Evolutionary conservation across 2,113 vertebrate species (phyloP).

Genomic region (Pithys albifrons): DNA sequence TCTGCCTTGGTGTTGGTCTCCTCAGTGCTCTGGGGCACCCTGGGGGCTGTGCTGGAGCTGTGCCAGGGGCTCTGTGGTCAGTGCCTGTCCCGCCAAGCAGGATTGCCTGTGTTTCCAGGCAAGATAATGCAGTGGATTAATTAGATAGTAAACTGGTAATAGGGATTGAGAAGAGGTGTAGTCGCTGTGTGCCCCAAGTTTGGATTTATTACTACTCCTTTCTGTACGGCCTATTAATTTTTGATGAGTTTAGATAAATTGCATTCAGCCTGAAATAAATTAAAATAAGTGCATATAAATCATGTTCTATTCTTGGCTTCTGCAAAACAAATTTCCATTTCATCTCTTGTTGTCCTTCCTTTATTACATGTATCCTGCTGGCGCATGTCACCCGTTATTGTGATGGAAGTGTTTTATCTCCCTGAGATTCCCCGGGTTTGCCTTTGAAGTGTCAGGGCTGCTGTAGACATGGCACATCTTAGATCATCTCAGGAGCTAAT

Average conservation of each 20-base stretch:
- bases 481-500: neutral
- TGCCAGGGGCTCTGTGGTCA: fast-evolving
- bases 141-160: conserved; percentile 43
- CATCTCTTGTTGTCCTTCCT: conserved; percentile 42
- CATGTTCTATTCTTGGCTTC: conserved; percentile 52
- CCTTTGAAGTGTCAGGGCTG: neutral
- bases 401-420: conserved; percentile 22
- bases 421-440: neutral
- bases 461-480: neutral
- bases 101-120: neutral
- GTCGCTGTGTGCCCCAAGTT: conserved; percentile 3
- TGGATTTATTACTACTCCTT: conserved; percentile 57
- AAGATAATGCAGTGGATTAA: neutral
- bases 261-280: conserved; percentile 54
- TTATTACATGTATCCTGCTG: neutral
- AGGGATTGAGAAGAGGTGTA: neutral
- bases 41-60: neutral
- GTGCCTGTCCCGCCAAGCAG: neutral
- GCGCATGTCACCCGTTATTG: neutral
- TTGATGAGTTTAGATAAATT: conserved; percentile 68
- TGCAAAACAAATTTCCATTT: conserved; percentile 55
- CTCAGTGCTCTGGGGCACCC: neutral
- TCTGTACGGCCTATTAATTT: conserved; percentile 65
- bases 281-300: conserved; percentile 64
- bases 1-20: fast-evolving